A percentile compares a stretch with the other conserved stretches of the same genome.
phyloP scores from a whole-genome alignment of 1,140 invertebrate genomes.

The Aphaenogaster rudis region DNA sequence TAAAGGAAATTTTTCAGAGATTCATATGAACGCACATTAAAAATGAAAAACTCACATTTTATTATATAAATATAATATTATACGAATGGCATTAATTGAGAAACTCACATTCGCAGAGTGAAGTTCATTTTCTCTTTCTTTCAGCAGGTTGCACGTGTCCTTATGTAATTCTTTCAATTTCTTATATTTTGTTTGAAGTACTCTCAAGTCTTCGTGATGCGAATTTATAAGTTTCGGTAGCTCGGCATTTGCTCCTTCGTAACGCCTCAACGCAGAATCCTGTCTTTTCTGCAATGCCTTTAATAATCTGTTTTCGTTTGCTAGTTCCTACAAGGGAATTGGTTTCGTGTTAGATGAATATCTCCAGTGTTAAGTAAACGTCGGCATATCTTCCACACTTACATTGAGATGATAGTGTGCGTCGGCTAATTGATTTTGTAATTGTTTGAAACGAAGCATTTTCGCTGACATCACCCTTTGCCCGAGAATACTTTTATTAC shows the following conservation, averaged over 20 bases:
- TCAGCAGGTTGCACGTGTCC: slow-evolving; percentile 88
- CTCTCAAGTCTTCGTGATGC: slow-evolving; percentile 92
- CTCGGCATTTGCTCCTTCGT: slow-evolving; percentile 92
- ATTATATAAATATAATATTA: neutral
- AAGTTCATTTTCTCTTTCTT: slow-evolving; percentile 90
- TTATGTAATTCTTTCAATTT: slow-evolving; percentile 89
- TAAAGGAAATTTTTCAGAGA: slow-evolving; percentile 40
- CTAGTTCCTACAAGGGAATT: slow-evolving; percentile 88
- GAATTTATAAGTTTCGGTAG: slow-evolving; percentile 91
- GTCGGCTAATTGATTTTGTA: slow-evolving; percentile 93
- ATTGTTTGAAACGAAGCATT: slow-evolving; percentile 90
- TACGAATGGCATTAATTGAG: neutral
- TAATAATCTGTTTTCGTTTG: slow-evolving; percentile 91
- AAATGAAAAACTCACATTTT: slow-evolving; percentile 18
- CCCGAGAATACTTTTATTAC: slow-evolving; percentile 87
- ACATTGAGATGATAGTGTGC: slow-evolving; percentile 92
- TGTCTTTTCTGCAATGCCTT: slow-evolving; percentile 92
- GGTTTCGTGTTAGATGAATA: slow-evolving; percentile 31
- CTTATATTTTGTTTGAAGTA: slow-evolving; percentile 90
- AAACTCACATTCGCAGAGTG: slow-evolving; percentile 87
- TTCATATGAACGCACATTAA: neutral
- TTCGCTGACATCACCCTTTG: slow-evolving; percentile 92
- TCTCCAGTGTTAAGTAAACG: neutral
- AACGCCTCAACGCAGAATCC: slow-evolving; percentile 91
- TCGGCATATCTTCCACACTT: slow-evolving; percentile 70